Evolutionary conservation across 1,140 invertebrate species (phyloP).

Genomic region (Lasioglossum baleicum): DNA sequence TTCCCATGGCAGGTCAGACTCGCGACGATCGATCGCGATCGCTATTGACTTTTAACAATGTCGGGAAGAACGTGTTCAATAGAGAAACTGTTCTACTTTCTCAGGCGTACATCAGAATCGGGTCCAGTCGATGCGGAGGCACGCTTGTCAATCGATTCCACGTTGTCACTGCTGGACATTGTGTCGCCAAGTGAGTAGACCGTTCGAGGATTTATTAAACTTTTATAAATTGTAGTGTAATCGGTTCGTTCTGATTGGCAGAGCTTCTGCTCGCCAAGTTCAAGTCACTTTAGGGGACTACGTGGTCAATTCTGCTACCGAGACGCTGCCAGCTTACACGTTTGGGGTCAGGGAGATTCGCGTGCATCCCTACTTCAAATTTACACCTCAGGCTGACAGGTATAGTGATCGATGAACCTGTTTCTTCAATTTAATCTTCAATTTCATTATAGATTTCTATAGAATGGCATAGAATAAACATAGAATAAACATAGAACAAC

Average conservation of each 20-base stretch:
- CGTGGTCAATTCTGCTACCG: constrained; percentile 94
- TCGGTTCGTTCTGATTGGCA: constrained; percentile 54
- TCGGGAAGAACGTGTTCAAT: constrained; percentile 9
- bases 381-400: constrained; percentile 92
- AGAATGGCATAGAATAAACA: too few species aligned
- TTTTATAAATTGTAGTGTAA: background rate
- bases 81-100: constrained; percentile 65
- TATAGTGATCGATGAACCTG: constrained; percentile 42
- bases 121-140: constrained; percentile 94
- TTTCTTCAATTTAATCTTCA: too few species aligned
- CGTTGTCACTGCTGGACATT: constrained; percentile 97
- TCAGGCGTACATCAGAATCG: constrained; percentile 94
- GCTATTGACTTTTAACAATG: too few species aligned
- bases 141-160: constrained; percentile 95
- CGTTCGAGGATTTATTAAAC: background rate
- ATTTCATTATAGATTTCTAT: too few species aligned
- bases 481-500: too few species aligned
- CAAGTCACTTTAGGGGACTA: constrained; percentile 96
- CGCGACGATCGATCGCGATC: background rate
- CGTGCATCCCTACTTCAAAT: constrained; percentile 97
- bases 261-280: constrained; percentile 92
- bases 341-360: constrained; percentile 93
- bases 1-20: constrained; percentile 93
- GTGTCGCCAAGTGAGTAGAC: constrained; percentile 88
- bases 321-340: constrained; percentile 93